Percentiles rank a stretch among this genome's conserved stretches.
Evolutionary conservation across 1,140 invertebrate species (phyloP).

Genomic region (Bilobella aurantiaca): DNA sequence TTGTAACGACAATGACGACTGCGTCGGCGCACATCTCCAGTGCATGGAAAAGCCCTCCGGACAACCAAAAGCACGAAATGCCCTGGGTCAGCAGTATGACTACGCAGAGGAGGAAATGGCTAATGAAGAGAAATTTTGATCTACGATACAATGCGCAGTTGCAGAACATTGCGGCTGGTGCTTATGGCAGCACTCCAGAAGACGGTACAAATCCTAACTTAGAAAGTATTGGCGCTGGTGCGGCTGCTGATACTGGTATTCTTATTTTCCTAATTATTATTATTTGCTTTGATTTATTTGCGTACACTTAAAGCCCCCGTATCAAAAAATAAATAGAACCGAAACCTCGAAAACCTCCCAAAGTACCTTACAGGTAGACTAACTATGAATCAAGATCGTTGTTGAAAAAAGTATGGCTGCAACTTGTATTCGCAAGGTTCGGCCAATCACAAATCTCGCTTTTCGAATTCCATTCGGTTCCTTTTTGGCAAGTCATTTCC

Average conservation of each 20-base stretch:
- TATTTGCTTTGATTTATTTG: no score
- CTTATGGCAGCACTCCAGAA: neutral
- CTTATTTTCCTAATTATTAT: no score
- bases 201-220: no score
- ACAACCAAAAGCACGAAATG: neutral
- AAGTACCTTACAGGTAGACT: no score
- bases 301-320: no score
- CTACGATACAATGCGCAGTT: neutral
- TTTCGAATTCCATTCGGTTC: conserved; percentile 60
- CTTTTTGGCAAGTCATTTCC: conserved; percentile 53
- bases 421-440: neutral
- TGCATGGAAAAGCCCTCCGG: neutral
- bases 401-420: neutral
- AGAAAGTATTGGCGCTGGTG: no score
- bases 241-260: no score
- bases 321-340: no score
- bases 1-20: neutral
- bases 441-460: conserved; percentile 68
- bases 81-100: neutral
- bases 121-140: neutral
- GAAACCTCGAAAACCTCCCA: no score
- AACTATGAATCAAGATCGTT: neutral
- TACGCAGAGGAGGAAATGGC: neutral
- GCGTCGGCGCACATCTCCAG: neutral
- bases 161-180: neutral